Percentiles rank a stretch among this genome's conserved stretches.
phyloP scores from a whole-genome alignment of 2,888 invertebrate species.

The Drymonia ruficornis region DNA sequence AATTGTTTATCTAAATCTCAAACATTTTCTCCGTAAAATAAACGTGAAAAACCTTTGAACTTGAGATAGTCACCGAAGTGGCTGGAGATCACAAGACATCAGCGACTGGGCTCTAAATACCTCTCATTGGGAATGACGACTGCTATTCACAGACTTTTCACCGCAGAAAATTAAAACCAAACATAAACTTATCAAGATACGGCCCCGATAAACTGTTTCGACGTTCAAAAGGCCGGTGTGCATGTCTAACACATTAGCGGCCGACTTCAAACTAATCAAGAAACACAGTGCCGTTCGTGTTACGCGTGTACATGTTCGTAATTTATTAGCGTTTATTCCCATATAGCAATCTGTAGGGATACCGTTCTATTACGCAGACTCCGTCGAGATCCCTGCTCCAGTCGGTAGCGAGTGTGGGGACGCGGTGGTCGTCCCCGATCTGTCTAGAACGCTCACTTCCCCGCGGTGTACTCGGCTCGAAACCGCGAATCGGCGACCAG shows the following conservation, averaged over 20 bases:
- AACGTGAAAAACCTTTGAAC: conserved; percentile 9
- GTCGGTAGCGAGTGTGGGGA: conserved; percentile 72
- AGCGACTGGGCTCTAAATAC: conserved; percentile 37
- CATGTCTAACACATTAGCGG: conserved; percentile 73
- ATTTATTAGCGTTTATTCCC: conserved; percentile 84
- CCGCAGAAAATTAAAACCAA: conserved; percentile 25
- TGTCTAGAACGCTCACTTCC: conserved; percentile 36
- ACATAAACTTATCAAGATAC: conserved; percentile 22
- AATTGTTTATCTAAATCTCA: too few species aligned
- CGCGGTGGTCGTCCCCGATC: conserved; percentile 65
- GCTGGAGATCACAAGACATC: conserved; percentile 41
- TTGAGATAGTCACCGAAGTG: conserved; percentile 11
- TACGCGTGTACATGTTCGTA: conserved; percentile 80
- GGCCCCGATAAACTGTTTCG: conserved; percentile 19
- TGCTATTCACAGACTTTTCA: conserved; percentile 17
- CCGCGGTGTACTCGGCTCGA: conserved; percentile 51
- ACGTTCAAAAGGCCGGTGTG: conserved; percentile 36
- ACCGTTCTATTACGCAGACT: conserved; percentile 83
- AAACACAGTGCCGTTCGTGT: conserved; percentile 70
- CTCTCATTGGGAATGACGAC: conserved; percentile 33
- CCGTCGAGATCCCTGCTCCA: conserved; percentile 79
- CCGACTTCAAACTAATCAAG: conserved; percentile 82
- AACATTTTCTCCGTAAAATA: too few species aligned
- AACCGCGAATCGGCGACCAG: conserved; percentile 41
- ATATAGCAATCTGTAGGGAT: conserved; percentile 83